Percentiles rank a stretch among this genome's conserved stretches.
These are phyloP conservation scores for Python bivittatus DNA, from an alignment of 2,113 vertebrate genomes.

Conservation along the genomic window DNA sequence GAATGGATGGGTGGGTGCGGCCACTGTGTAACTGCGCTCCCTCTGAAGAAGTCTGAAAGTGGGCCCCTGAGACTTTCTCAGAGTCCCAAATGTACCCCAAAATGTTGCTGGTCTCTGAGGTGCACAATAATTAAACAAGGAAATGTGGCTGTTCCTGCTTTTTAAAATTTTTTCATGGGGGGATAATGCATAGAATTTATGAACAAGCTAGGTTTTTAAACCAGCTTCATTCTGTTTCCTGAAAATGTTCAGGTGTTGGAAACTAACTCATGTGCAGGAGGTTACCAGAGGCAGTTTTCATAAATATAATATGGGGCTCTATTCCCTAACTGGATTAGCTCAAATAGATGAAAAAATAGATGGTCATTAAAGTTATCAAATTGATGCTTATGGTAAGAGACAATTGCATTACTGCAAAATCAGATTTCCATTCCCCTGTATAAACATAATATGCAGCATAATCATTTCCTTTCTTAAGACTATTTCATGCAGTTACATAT, in stretches of 20 bases:
- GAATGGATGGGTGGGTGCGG: background rate
- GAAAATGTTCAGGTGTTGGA: background rate
- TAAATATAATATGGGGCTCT: constrained; percentile 24
- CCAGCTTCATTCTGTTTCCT: background rate
- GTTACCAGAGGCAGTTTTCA: constrained; percentile 31
- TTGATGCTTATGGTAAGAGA: constrained; percentile 61
- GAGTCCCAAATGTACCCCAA: background rate
- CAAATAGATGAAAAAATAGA: constrained; percentile 49
- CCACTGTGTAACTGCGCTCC: background rate
- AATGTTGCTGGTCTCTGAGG: background rate
- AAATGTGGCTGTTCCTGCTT: background rate
- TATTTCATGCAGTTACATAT: constrained; percentile 48
- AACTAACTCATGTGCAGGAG: background rate
- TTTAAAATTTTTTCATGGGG: background rate
- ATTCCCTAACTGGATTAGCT: constrained; percentile 42
- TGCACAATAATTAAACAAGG: background rate
- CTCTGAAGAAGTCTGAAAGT: background rate
- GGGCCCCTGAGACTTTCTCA: background rate
- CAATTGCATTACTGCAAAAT: constrained; percentile 66
- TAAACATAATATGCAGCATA: constrained; percentile 52
- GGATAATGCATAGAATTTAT: background rate
- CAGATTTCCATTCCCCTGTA: constrained; percentile 55
- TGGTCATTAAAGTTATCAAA: constrained; percentile 56
- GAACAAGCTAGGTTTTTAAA: background rate
- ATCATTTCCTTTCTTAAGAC: constrained; percentile 65